Evolutionary conservation across 2,888 invertebrate species (phyloP).

Genomic region (Danaus chrysippus): DNA sequence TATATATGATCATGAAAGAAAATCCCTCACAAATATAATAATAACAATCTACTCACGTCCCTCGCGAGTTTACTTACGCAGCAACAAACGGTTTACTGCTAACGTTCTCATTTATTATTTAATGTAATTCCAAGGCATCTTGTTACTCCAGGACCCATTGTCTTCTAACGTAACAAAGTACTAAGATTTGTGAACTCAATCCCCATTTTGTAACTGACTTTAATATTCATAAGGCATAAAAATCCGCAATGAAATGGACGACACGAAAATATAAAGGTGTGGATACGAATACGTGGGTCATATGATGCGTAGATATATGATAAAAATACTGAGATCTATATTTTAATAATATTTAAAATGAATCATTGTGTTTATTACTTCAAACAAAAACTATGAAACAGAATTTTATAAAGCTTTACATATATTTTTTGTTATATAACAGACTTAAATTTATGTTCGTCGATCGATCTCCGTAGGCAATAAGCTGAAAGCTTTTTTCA

Average conservation of each 20-base stretch:
- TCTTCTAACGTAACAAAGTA: slow-evolving; percentile 47
- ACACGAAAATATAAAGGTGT: slow-evolving; percentile 13
- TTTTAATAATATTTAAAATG: too few species aligned
- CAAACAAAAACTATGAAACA: too few species aligned
- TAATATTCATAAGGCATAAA: slow-evolving; percentile 61
- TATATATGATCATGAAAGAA: background rate
- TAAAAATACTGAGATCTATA: too few species aligned
- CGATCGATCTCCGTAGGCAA: too few species aligned
- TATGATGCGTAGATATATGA: background rate
- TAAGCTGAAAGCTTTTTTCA: too few species aligned
- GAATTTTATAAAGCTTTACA: too few species aligned
- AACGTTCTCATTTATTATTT: slow-evolving; percentile 25
- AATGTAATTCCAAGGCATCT: slow-evolving; percentile 38
- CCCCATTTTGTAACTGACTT: slow-evolving; percentile 51
- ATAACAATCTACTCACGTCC: background rate
- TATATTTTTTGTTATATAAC: too few species aligned
- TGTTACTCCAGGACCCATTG: slow-evolving; percentile 47
- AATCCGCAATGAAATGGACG: slow-evolving; percentile 38
- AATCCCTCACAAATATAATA: background rate
- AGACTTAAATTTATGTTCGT: background rate
- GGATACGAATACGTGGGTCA: slow-evolving; percentile 6
- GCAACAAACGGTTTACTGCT: background rate
- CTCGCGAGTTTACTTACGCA: background rate
- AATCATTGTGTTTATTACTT: too few species aligned
- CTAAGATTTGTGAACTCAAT: slow-evolving; percentile 47